Evolutionary conservation across 2,888 invertebrate species (phyloP).

Genomic region (Sarcophaga caerulescens): DNA sequence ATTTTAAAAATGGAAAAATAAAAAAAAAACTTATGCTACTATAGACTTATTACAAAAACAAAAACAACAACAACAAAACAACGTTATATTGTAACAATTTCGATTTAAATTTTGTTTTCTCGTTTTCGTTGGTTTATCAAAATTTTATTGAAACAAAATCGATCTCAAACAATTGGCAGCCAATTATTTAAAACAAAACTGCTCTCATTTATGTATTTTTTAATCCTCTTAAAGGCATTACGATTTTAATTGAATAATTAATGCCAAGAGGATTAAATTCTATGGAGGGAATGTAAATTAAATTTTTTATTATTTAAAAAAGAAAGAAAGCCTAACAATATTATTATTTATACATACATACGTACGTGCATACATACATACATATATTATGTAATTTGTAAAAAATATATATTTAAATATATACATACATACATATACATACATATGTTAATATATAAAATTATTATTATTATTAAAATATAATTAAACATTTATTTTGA

Average conservation of each 20-base stretch:
- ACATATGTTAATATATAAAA: constrained; percentile 4
- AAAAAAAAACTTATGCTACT: not conserved
- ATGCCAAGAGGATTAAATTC: not conserved
- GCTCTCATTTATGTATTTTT: not conserved
- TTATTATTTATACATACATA: too few relatives aligned
- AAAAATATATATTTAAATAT: not conserved
- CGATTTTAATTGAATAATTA: not conserved
- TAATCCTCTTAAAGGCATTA: not conserved
- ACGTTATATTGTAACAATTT: too few relatives aligned
- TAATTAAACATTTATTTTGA: constrained; percentile 21
- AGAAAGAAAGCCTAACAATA: not conserved
- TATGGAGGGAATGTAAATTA: not conserved
- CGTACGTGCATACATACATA: too few relatives aligned
- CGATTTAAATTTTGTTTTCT: not conserved
- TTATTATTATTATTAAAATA: constrained; percentile 20
- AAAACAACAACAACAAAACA: not conserved
- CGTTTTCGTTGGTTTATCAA: not conserved
- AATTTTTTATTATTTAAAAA: constrained; percentile 20
- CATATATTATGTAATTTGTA: too few relatives aligned
- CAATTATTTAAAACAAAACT: constrained; percentile 68
- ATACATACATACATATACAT: not conserved
- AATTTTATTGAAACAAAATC: constrained; percentile 59
- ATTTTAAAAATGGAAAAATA: not conserved
- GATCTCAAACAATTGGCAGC: constrained; percentile 79
- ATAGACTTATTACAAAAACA: constrained; percentile 12